These are phyloP conservation scores for Physella acuta DNA, from an alignment of 1,140 invertebrate species.

Conservation along the genomic window DNA sequence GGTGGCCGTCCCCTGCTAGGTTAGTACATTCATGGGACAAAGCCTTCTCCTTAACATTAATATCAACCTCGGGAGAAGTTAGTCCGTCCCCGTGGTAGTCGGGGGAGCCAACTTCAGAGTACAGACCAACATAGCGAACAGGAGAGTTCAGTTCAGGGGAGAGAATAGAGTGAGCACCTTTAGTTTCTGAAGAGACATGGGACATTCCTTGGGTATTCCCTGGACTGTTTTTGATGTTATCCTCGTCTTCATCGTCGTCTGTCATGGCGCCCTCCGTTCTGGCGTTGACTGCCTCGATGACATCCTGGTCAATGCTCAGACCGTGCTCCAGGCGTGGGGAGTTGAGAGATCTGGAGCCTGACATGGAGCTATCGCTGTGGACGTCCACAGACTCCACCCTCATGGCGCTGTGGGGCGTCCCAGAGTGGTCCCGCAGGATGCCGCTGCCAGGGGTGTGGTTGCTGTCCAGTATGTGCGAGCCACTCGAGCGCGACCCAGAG, in stretches of 20 bases:
- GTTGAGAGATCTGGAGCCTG: conserved; percentile 50
- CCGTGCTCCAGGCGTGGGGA: conserved; percentile 43
- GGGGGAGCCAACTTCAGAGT: conserved; percentile 17
- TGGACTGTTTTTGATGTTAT: neutral
- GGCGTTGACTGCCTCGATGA: conserved; percentile 31
- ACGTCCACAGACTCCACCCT: conserved; percentile 49
- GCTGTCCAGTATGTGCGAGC: conserved; percentile 52
- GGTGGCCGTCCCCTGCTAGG: neutral
- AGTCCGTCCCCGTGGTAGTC: conserved; percentile 12
- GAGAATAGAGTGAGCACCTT: conserved; percentile 21
- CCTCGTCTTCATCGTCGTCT: conserved; percentile 20
- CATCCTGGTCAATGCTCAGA: conserved; percentile 26
- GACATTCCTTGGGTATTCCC: neutral
- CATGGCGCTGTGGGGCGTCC: conserved; percentile 27
- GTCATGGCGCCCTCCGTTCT: conserved; percentile 26
- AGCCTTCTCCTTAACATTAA: conserved; percentile 3
- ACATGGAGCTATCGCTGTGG: conserved; percentile 54
- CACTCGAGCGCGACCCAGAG: conserved; percentile 55
- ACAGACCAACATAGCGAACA: conserved; percentile 27
- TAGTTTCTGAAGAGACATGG: conserved; percentile 24
- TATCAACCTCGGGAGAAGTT: conserved; percentile 23
- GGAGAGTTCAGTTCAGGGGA: conserved; percentile 26
- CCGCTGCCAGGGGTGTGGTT: conserved; percentile 17
- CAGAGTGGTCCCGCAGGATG: conserved; percentile 2
- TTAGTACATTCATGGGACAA: neutral